A percentile compares a stretch with the other conserved stretches of the same genome.
phyloP scores from a whole-genome alignment of 2,888 invertebrate species.

The Lepidonotus clava region DNA sequence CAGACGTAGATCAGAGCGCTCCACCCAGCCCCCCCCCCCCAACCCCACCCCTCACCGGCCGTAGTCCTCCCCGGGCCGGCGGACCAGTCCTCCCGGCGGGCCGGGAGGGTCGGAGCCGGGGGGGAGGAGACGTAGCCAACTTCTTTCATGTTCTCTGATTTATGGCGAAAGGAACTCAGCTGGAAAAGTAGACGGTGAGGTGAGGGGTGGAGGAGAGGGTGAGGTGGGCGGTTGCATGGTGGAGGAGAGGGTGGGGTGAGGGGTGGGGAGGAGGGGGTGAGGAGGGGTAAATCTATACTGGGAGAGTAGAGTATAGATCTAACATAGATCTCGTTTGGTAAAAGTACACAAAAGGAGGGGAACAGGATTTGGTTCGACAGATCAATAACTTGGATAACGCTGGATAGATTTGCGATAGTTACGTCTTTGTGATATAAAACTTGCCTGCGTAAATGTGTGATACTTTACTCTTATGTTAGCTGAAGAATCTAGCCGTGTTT shows the following conservation, averaged over 20 bases:
- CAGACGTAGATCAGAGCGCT: conserved; percentile 33
- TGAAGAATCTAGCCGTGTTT: too few relatives aligned
- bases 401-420: too few relatives aligned
- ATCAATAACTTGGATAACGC: too few relatives aligned
- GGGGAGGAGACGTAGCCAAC: neutral
- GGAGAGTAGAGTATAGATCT: too few relatives aligned
- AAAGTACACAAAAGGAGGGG: too few relatives aligned
- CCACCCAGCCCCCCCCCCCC: neutral
- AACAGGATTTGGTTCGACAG: too few relatives aligned
- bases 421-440: too few relatives aligned
- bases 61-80: neutral
- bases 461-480: too few relatives aligned
- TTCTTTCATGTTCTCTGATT: conserved; percentile 22
- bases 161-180: neutral
- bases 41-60: neutral
- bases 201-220: neutral
- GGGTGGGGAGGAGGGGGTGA: neutral
- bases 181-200: conserved; percentile 7
- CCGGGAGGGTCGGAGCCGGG: neutral
- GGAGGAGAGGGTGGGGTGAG: neutral
- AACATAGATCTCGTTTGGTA: too few relatives aligned
- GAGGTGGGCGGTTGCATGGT: too few relatives aligned
- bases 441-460: too few relatives aligned
- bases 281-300: too few relatives aligned
- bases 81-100: neutral